Base-by-base conservation (phyloP, 2,888 invertebrate genomes). In the Leptarthrus brevirostris region DNA sequence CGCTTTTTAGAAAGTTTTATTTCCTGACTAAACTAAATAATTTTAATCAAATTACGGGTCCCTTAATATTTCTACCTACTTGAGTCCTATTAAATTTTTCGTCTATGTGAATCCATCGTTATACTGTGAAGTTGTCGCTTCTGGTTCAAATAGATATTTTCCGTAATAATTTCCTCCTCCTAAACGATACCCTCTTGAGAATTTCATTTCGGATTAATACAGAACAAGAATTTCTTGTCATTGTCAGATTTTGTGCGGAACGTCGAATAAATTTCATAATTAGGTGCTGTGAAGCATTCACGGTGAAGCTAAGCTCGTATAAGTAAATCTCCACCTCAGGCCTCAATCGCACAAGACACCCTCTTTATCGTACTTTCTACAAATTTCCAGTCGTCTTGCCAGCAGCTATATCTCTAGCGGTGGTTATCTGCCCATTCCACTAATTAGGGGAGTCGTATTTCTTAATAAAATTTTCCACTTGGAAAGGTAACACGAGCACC, bases 391-490 rank as follows among this genome's bases (percentile, higher is more conserved):
- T 26, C 69, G 26, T 40, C 12, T 69, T 52, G 52, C 69, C 52
- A 24, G 69, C 30, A 44, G 69, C 34, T 18, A 47, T 56, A 54
- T 54, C 71, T 8, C 40, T 24, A 24, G 44, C 24, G 56, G 44
- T 44, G 56, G 54, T 40, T 72, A 40, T 54, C 44, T 56, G 44
- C 74, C 70, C 74, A 52, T 40, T 58, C 74, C 53, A 70, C 49
- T 74, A 74, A 74, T 74, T 74, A 69, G 61, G 34, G 12, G 58
- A 14, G 16, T 70, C 74, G 70, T 74, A 70, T 74, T 74, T 71
- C 74, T 70, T 74, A 74, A 74, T 74, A 74, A 70, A 74, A 74
- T 74, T 74, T 74, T 74, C 74, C 70, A 74, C 74, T 74, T 74
- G 70, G 70, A 70, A 56, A 70, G 70, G 74, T 70, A 74, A 74